A percentile compares a stretch with the other conserved stretches of the same genome.
Evolutionary conservation across 2,797 vertebrate genomes (phyloP).

Genomic region (Acanthurus leucopareius): DNA sequence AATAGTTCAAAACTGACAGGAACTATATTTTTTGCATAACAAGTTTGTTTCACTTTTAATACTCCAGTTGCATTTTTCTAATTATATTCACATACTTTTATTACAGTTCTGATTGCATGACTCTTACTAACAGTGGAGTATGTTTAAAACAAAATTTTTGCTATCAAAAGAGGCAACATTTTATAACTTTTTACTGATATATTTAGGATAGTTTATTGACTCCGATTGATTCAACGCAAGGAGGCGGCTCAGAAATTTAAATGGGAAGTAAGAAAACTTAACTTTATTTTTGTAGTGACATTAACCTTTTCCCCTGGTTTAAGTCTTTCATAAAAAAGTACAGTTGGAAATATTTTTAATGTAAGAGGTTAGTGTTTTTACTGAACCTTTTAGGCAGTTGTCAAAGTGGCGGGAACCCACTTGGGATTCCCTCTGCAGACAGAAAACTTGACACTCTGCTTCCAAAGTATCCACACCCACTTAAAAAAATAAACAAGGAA

Average conservation of each 20-base stretch:
- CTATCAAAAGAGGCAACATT: neutral
- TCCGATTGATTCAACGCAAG: neutral
- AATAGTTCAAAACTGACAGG: neutral
- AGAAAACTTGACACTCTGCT: slow-evolving; percentile 17
- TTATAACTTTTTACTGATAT: neutral
- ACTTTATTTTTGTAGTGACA: neutral
- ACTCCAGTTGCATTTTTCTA: too few species aligned
- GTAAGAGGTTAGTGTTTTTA: slow-evolving; percentile 23
- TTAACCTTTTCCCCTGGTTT: slow-evolving; percentile 3
- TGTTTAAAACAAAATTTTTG: neutral
- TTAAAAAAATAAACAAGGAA: neutral
- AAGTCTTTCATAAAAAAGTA: slow-evolving; percentile 13
- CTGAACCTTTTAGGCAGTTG: slow-evolving; percentile 52
- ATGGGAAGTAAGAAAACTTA: neutral
- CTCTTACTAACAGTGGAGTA: neutral
- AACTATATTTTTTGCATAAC: neutral
- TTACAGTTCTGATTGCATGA: neutral
- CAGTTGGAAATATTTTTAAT: slow-evolving; percentile 15
- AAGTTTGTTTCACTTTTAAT: too few species aligned
- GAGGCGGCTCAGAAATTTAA: neutral
- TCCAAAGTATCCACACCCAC: neutral
- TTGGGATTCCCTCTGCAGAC: slow-evolving; percentile 33
- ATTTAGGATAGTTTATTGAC: neutral
- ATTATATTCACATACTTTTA: too few species aligned
- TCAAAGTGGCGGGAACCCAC: slow-evolving; percentile 10